Evolutionary conservation across 2,797 vertebrate genomes (phyloP).

Genomic region (Neoniphon sammara): DNA sequence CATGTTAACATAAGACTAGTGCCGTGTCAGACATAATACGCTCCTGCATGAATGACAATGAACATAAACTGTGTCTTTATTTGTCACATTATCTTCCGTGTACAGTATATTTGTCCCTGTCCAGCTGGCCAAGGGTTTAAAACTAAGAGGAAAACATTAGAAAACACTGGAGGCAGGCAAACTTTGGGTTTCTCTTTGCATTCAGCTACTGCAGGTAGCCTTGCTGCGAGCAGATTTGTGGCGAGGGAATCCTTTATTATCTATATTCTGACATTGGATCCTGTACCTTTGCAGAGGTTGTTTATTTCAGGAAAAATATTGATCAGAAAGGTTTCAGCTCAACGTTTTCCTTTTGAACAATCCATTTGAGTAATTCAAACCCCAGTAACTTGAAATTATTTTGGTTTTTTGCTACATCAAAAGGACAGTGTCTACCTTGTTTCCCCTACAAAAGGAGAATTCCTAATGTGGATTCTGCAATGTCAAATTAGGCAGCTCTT

Average conservation of each 20-base stretch:
- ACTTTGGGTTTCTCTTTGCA: conserved; percentile 16
- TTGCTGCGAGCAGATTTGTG: conserved; percentile 22
- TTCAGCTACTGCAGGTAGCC: conserved; percentile 19
- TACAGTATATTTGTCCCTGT: conserved; percentile 22
- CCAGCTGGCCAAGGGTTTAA: conserved; percentile 26
- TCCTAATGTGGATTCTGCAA: conserved; percentile 13
- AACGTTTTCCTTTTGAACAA: conserved; percentile 49
- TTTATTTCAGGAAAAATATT: conserved; percentile 57
- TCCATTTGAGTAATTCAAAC: conserved; percentile 52
- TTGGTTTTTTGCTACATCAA: conserved; percentile 30
- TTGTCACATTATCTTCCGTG: neutral
- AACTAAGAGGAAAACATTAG: conserved; percentile 19
- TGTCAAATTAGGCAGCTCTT: conserved; percentile 37
- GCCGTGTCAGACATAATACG: conserved; percentile 18
- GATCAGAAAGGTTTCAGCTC: conserved; percentile 54
- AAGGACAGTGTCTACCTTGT: conserved; percentile 26
- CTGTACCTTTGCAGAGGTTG: conserved; percentile 35
- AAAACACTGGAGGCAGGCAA: conserved; percentile 26
- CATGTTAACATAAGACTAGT: conserved; percentile 38
- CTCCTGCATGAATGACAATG: conserved; percentile 22
- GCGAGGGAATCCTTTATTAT: conserved; percentile 51
- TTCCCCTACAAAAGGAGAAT: conserved; percentile 39
- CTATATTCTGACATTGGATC: conserved; percentile 35
- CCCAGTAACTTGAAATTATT: conserved; percentile 23
- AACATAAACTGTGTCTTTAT: conserved; percentile 37